Evolutionary conservation across 2,113 vertebrate genomes (phyloP), one percentile per base, ranked within the genome.

Genomic region (Verasper variegatus): DNA sequence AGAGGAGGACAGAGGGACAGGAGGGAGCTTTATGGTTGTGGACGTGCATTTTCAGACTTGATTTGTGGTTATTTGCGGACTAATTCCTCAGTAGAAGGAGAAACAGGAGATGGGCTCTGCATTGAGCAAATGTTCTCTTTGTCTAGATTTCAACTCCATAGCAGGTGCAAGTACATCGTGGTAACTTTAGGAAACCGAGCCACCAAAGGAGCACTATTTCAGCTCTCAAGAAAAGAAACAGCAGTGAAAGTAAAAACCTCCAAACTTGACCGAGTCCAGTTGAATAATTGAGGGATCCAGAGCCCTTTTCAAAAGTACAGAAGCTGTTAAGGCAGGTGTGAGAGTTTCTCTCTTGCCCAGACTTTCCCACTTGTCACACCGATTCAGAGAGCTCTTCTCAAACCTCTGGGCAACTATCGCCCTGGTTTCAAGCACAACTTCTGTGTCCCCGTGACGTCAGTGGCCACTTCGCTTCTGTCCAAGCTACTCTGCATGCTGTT

Each of bases 211-310:
- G 18, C n/a, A 24, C 37, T 51, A 2, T 49, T n/a, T 45, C 18
- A 55, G 21, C 37, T 55, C 54, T 56, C 37, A 52, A 6, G 17
- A 60, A 17, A 26, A 12, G 20, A 64, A 23, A 69, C 17, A 52
- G 10, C 14, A 57, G 45, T 37, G 26, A 47, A 47, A 45, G n/a
- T 61, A 5, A 54, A 61, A 21, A 55, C n/a, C 49, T 52, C 20
- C 6, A 52, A n/a, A 24, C 26, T 18, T 31, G 57, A 18, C 59
- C 9, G 42, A 20, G 31, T 59, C 10, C 18, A 27, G 3, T 9
- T 40, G 59, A 66, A 45, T 54, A 73, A 27, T 57, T 21, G 61
- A 63, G 37, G 63, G 45, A 77, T 76, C 71, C 61, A 68, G 56
- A 76, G 49, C 26, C 17, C 49, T 68, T 47, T n/a, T 52, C 13